Evolutionary conservation across 2,113 vertebrate genomes (phyloP).

Genomic region (Ascaphus truei): DNA sequence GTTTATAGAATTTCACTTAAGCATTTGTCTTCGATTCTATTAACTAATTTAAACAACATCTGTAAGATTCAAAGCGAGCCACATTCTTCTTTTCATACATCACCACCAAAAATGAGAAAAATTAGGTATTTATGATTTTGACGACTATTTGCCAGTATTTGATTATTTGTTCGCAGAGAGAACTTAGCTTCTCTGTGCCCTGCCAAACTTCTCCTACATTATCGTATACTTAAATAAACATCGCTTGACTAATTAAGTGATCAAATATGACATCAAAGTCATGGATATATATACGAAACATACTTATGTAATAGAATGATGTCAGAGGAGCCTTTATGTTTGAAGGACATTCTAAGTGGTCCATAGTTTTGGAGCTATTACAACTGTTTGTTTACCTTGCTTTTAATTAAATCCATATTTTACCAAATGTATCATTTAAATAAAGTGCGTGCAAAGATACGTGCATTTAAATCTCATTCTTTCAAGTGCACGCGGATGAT

Average conservation of each 20-base stretch:
- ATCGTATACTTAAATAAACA: conserved; percentile 13
- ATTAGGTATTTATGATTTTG: conserved; percentile 19
- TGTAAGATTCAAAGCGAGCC: neutral
- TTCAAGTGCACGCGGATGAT: no score
- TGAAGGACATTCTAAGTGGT: conserved; percentile 7
- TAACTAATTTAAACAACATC: conserved; percentile 10
- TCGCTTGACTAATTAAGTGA: conserved; percentile 23
- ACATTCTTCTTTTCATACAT: conserved; percentile 23
- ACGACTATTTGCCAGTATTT: conserved; percentile 10
- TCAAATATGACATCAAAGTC: conserved; percentile 25
- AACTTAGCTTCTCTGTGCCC: neutral
- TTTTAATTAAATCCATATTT: neutral
- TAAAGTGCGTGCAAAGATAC: neutral
- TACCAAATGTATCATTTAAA: conserved; percentile 29
- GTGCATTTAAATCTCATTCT: no score
- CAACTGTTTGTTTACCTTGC: conserved; percentile 24
- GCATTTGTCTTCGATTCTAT: neutral
- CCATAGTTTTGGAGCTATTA: neutral
- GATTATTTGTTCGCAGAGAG: conserved; percentile 28
- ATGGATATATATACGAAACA: neutral
- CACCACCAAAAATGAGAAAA: conserved; percentile 25
- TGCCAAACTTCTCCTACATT: conserved; percentile 2
- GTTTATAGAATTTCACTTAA: neutral
- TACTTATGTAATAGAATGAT: neutral
- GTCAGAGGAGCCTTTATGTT: neutral